These are phyloP conservation scores for Gymnodraco acuticeps DNA, from an alignment of 2,797 vertebrate species.

Conservation along the genomic window DNA sequence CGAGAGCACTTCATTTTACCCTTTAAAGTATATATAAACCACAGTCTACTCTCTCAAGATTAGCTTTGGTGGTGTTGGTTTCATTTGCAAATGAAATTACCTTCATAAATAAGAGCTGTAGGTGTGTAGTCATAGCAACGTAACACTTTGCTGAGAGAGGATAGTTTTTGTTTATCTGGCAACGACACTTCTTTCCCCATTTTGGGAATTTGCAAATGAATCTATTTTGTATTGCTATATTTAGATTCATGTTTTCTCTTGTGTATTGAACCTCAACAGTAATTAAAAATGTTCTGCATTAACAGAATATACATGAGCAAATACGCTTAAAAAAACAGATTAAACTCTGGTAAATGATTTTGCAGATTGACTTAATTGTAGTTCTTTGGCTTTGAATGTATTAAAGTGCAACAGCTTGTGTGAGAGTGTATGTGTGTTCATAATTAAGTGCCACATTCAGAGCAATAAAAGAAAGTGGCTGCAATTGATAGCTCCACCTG, in stretches of 20 bases:
- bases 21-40: constrained; percentile 47
- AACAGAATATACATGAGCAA: neutral
- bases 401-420: constrained; percentile 26
- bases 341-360: neutral
- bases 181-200: constrained; percentile 45
- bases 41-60: constrained; percentile 45
- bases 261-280: constrained; percentile 36
- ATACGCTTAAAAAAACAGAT: neutral
- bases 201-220: constrained; percentile 57
- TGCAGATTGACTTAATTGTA: constrained; percentile 2
- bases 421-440: constrained; percentile 20
- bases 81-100: constrained; percentile 72
- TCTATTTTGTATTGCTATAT: constrained; percentile 47
- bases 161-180: constrained; percentile 72
- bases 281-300: constrained; percentile 7
- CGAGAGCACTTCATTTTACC: constrained; percentile 28
- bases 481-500: constrained; percentile 39
- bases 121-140: constrained; percentile 81
- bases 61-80: constrained; percentile 38
- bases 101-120: constrained; percentile 76
- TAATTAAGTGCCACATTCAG: constrained; percentile 24
- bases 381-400: neutral
- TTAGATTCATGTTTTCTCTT: constrained; percentile 52
- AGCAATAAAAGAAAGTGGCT: constrained; percentile 41
- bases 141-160: constrained; percentile 65